Base-by-base conservation (phyloP, 2,113 vertebrate species). In the Setophaga kirtlandii region DNA sequence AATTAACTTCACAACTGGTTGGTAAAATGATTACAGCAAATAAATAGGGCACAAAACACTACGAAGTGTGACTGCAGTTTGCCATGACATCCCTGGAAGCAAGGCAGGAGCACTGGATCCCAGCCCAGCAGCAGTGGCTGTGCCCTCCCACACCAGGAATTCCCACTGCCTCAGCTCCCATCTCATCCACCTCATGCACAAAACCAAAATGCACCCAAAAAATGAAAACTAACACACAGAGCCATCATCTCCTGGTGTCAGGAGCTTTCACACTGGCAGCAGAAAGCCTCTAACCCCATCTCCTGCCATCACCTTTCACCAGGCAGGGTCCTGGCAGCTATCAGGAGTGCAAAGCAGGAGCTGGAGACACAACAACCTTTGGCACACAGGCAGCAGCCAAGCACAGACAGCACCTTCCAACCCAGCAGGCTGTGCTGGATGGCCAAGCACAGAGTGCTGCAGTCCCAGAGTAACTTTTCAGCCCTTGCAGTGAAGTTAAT, bases 1-100 rank as follows among this genome's bases (percentile, higher is more conserved):
- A 95, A 95, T 94, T 55, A 94, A 81, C 73, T 81, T 87, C 69
- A 67, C 60, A 42, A 71, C 82, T 53, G 78, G 79, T 56, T 78
- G 56, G 52, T 23, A 35, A 92, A 93, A 89, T 60, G 23, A 71
- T 90, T 78, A 55, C 14, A 90, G 71, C 47, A 92, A 94, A 90
- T 56, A 89, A 92, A 96, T 46, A 87, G 76, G 73, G 73, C 4
- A 2, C 65, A 87, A 64, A 89, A 5, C 52, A n/a, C 67, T 28
- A 1, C 4, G 59, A 87, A 60, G 50, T 55, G 47, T 27, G 60
- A 50, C 28, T 92, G 62, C 79, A 37, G 83, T 56, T 78, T 90
- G 78, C 87, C 58, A 20, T 7, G 59, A 39, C 79, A 33, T 27
- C 71, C 13, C 55, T 25, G 25, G 69, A 35, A 83, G 75, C 8